Percentiles rank a stretch among this genome's conserved stretches.
Conservation (phyloP, 2,888 invertebrate species). For the Minunthozetes semirufus region DNA sequence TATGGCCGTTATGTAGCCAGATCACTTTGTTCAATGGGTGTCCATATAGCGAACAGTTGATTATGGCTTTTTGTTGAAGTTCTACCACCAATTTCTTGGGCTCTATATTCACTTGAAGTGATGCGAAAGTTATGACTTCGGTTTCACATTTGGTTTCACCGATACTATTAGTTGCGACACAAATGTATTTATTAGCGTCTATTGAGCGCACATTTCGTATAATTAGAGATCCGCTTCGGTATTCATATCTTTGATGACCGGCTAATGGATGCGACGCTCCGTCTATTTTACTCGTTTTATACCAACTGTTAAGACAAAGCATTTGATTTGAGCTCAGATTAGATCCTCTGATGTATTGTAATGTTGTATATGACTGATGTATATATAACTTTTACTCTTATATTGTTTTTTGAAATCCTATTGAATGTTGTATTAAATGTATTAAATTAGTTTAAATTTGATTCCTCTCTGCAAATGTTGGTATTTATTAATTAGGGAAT, state of each 20-base stretch:
- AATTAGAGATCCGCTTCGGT: conserved; percentile 38
- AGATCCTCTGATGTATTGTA: too few species aligned
- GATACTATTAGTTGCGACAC: conserved; percentile 39
- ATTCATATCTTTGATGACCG: conserved; percentile 12
- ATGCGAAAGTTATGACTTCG: conserved; percentile 46
- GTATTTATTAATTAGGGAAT: too few species aligned
- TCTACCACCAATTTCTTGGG: conserved; percentile 46
- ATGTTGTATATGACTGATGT: too few species aligned
- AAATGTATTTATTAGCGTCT: conserved; percentile 38
- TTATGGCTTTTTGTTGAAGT: conserved; percentile 46
- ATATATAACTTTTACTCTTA: too few species aligned
- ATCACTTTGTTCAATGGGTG: conserved; percentile 61
- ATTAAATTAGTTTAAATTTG: too few species aligned
- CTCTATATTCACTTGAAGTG: conserved; percentile 54
- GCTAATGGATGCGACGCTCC: not conserved
- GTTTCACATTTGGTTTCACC: conserved; percentile 39
- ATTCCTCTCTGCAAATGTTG: too few species aligned
- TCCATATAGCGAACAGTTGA: conserved; percentile 47
- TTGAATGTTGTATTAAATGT: too few species aligned
- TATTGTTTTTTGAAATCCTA: too few species aligned
- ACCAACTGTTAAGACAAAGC: not conserved
- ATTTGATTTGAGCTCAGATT: too few species aligned
- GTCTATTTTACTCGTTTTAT: conserved; percentile 6
- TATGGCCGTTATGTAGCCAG: conserved; percentile 55
- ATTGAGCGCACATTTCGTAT: conserved; percentile 33